Percentiles rank a stretch among this genome's conserved stretches.
Conservation (phyloP, 2,113 vertebrate genomes). For the Hassar affinis region DNA sequence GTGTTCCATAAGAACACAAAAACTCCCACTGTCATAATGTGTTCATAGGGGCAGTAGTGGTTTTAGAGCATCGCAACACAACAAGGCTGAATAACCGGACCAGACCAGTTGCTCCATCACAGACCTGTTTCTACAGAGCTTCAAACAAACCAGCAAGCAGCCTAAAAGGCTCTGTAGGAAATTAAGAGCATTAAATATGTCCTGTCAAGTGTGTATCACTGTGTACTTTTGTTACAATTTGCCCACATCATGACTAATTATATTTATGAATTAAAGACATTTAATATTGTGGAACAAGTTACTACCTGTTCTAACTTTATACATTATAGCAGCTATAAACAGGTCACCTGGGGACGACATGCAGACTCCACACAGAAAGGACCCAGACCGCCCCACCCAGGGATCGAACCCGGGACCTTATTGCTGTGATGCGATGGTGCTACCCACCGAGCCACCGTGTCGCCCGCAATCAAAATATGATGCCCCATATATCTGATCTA, state of each 20-base stretch:
- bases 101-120: background rate
- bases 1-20: background rate
- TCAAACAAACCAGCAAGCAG: background rate
- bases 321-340: no score
- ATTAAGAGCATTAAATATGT: background rate
- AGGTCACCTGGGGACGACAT: no score
- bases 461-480: no score
- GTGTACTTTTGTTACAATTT: no score
- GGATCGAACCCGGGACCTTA: no score
- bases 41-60: background rate
- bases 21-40: background rate
- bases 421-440: no score
- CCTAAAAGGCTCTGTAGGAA: no score
- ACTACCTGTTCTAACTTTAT: background rate
- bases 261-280: background rate
- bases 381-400: no score
- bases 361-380: no score
- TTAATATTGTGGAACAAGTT: background rate
- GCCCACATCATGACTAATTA: no score
- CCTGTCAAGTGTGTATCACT: background rate
- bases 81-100: background rate
- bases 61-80: background rate
- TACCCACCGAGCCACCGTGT: no score
- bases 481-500: no score
- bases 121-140: background rate